phyloP scores from a whole-genome alignment of 2,888 invertebrate species.

The Plebejus anna region DNA sequence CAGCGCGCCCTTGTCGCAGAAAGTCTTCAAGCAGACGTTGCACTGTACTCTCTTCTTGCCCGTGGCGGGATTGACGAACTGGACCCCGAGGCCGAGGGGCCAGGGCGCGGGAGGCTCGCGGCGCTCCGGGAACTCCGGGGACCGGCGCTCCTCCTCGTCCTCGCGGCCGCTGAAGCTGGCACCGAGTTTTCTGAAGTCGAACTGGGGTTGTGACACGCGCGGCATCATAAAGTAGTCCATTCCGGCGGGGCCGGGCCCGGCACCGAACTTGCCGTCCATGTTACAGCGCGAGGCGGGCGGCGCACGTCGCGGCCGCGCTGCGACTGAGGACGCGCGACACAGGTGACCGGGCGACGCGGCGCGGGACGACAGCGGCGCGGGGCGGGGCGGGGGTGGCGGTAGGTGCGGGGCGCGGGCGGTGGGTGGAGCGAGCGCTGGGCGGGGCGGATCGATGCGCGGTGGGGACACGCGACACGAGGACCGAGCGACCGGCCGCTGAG shows the following conservation, averaged over 20 bases:
- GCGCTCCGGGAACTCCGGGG: slow-evolving; percentile 66
- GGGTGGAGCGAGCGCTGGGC: slow-evolving; percentile 76
- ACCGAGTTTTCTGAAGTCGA: slow-evolving; percentile 89
- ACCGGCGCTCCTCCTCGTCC: slow-evolving; percentile 66
- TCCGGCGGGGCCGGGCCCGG: slow-evolving; percentile 71
- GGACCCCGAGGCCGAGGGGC: slow-evolving; percentile 90
- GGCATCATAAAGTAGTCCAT: slow-evolving; percentile 78
- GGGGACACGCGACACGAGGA: slow-evolving; percentile 75
- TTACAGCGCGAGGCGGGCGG: slow-evolving; percentile 75
- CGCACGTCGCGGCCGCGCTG: slow-evolving; percentile 81
- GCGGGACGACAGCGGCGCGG: slow-evolving; percentile 71
- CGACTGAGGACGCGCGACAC: slow-evolving; percentile 80
- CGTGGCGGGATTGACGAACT: slow-evolving; percentile 93
- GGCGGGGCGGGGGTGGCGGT: slow-evolving; percentile 51
- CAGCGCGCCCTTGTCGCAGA: slow-evolving; percentile 99
- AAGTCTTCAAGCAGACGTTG: slow-evolving; percentile 97
- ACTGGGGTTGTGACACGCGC: slow-evolving; percentile 88
- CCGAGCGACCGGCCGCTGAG: slow-evolving; percentile 66
- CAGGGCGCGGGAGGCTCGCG: slow-evolving; percentile 81
- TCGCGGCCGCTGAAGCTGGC: slow-evolving; percentile 81
- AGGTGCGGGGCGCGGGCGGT: slow-evolving; percentile 53
- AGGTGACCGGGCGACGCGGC: slow-evolving; percentile 76
- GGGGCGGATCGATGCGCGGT: slow-evolving; percentile 78
- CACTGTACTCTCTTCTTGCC: slow-evolving; percentile 98
- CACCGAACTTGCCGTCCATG: slow-evolving; percentile 76